A percentile compares a stretch with the other conserved stretches of the same genome.
These are phyloP conservation scores for Molossus alvarezi DNA, from an alignment of 2,797 vertebrate genomes.

Conservation along the genomic window DNA sequence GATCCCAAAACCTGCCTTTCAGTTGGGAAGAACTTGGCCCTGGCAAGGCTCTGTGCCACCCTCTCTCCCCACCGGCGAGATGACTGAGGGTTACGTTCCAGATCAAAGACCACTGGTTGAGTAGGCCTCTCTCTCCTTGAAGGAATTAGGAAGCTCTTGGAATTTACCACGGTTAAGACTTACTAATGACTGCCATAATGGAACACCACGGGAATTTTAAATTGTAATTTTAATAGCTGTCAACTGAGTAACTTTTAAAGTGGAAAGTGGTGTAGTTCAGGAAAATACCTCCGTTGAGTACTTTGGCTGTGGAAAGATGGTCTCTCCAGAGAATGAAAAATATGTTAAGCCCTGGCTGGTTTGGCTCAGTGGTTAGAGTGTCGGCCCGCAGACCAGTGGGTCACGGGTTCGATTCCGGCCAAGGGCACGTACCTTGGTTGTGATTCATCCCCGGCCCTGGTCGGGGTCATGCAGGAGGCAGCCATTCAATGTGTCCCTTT, in stretches of 20 bases:
- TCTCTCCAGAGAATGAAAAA: background rate
- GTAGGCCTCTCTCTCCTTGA: background rate
- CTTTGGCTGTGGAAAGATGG: background rate
- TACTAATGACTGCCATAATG: background rate
- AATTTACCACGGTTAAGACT: background rate
- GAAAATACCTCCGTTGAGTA: background rate
- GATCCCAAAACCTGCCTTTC: background rate
- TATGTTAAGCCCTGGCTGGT: background rate
- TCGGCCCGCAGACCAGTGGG: too few relatives aligned
- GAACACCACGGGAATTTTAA: background rate
- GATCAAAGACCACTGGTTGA: background rate
- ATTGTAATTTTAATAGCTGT: slow-evolving; percentile 54
- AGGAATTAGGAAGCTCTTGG: slow-evolving; percentile 1
- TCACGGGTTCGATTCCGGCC: too few relatives aligned
- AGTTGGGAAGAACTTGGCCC: background rate
- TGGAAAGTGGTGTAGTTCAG: background rate
- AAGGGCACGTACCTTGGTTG: too few relatives aligned
- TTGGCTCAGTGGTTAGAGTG: too few relatives aligned
- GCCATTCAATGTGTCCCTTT: too few relatives aligned
- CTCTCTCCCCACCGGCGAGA: background rate
- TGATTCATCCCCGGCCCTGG: too few relatives aligned
- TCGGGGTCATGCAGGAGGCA: too few relatives aligned
- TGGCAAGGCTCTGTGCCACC: too few relatives aligned
- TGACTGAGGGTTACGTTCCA: background rate
- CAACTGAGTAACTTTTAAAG: slow-evolving; percentile 38